phyloP scores from a whole-genome alignment of 2,113 vertebrate genomes.

The Phrynocephalus versicolor region DNA sequence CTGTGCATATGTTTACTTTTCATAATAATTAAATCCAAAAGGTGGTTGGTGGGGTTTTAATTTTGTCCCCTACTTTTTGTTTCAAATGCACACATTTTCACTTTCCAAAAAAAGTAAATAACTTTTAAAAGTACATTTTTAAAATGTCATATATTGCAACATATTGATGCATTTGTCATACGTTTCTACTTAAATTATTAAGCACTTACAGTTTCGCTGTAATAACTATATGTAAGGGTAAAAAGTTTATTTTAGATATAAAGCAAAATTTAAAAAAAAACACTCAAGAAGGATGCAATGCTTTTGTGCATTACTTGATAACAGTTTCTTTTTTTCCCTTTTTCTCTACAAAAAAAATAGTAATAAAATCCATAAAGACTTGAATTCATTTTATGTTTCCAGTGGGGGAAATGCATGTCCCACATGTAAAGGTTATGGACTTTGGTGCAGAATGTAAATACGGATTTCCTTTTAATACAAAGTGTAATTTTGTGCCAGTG shows the following conservation, averaged over 20 bases:
- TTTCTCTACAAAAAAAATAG: constrained; percentile 67
- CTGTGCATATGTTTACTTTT: constrained; percentile 19
- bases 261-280: constrained; percentile 73
- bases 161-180: constrained; percentile 92
- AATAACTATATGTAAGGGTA: constrained; percentile 92
- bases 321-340: constrained; percentile 74
- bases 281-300: constrained; percentile 54
- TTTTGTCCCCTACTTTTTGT: constrained; percentile 31
- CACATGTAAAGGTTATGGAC: constrained; percentile 79
- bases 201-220: constrained; percentile 90
- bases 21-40: background rate
- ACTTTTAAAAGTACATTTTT: constrained; percentile 79
- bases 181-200: constrained; percentile 94
- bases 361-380: constrained; percentile 74
- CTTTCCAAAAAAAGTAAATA: constrained; percentile 69
- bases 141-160: constrained; percentile 89
- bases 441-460: constrained; percentile 88
- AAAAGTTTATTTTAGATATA: constrained; percentile 95
- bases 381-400: constrained; percentile 63
- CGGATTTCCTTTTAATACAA: constrained; percentile 87
- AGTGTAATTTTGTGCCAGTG: constrained; percentile 97
- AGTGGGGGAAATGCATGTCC: constrained; percentile 84
- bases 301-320: constrained; percentile 69
- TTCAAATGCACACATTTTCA: constrained; percentile 86
- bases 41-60: constrained; percentile 45